phyloP scores from a whole-genome alignment of 2,113 vertebrate species.

The Alligator mississippiensis region DNA sequence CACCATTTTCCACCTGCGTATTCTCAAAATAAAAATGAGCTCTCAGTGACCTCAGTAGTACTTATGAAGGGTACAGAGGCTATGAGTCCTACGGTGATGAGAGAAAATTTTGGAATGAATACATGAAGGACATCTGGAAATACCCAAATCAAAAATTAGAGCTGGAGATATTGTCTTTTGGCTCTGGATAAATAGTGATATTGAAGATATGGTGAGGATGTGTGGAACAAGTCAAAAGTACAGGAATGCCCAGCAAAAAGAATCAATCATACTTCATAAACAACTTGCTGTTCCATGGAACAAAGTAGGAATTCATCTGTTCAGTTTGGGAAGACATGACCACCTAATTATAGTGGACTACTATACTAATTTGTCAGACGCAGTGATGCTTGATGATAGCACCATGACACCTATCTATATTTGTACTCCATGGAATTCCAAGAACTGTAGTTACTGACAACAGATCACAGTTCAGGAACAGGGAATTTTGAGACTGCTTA shows the following conservation, averaged over 20 bases:
- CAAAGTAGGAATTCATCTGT: neutral
- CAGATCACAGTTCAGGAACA: neutral
- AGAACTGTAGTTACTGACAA: neutral
- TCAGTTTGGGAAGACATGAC: neutral
- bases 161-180: too few species aligned
- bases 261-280: neutral
- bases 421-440: neutral
- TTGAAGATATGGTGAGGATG: neutral
- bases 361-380: neutral
- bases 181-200: too few species aligned
- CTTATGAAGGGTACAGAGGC: too few species aligned
- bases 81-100: too few species aligned
- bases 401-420: neutral
- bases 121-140: too few species aligned
- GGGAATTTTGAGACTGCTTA: neutral
- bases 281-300: neutral
- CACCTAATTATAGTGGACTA: neutral
- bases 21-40: too few species aligned
- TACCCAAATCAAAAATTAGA: too few species aligned
- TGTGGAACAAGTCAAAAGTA: neutral
- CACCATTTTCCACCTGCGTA: too few species aligned
- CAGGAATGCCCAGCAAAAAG: neutral
- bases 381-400: neutral
- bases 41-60: too few species aligned
- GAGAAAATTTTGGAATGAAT: too few species aligned